Base-by-base conservation (phyloP, 2,797 vertebrate genomes). In the Antrozous pallidus region DNA sequence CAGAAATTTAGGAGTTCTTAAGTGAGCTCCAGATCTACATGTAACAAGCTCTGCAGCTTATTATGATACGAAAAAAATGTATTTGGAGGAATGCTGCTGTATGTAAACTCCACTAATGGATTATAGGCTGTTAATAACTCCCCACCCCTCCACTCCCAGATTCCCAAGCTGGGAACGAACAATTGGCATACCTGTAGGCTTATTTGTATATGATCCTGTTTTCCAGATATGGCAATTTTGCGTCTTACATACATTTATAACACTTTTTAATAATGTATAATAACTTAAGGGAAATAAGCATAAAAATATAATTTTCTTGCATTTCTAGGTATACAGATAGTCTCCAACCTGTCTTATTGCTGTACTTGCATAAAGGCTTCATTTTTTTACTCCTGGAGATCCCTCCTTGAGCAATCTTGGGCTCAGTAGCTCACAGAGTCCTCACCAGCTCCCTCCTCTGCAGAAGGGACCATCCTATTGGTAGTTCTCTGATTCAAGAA, bases 131-230 rank as follows among this genome's bases (percentile, higher is more conserved):
- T 77, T 91, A 69, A 88, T 67, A 78, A 86, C 28, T 13, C 58
- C 28, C 74, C 13, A 67, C 6, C 74, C 20, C n/a, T 26, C 20
- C 20, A 61, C 28, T 14, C 74, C 22, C 65, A 69, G 33, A 54
- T 8, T 20, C 51, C 24, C 4, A 65, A 9, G 4, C 20, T 94
- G 70, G 51, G 38, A 87, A 87, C 45, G 3, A 31, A 40, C 22
- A 95, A 38, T 38, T 92, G 45, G 26, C 12, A 83, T 61, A 70
- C n/a, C 40, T 73, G 2, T 49, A 70, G 75, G 51, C 6, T 96
- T 81, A 85, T 26, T 86, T 95, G 65, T n/a, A 80, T 63, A 26
- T 93, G n/a, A 69, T 51, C n/a, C 88, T 85, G 7, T 92, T 94
- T 70, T 67, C 70, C 33, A 86, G 54, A 14, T 45, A 45, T 45